Evolutionary conservation across 53 echinoderm and acorn worm genomes (phyloP).

Genomic region (Actinopyga echinites): DNA sequence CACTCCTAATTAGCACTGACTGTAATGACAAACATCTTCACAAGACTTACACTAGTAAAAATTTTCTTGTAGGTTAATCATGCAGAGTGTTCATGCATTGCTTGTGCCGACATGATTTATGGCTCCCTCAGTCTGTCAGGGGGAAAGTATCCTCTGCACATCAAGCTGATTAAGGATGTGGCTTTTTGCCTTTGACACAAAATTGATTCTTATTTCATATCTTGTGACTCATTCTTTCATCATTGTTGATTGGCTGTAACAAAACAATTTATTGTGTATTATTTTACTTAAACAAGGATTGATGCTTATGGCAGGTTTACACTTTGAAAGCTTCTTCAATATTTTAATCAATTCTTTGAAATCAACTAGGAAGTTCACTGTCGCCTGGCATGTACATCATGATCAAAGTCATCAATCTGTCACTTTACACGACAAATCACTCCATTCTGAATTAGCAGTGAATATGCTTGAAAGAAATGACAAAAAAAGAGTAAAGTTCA

Average conservation of each 20-base stretch:
- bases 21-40: neutral
- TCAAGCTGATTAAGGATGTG: too few species aligned
- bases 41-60: neutral
- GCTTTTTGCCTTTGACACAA: neutral
- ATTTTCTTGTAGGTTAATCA: neutral
- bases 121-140: neutral
- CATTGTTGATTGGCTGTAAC: constrained; percentile 19
- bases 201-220: constrained; percentile 32
- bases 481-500: neutral
- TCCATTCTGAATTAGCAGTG: neutral
- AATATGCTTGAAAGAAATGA: neutral
- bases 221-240: constrained; percentile 34
- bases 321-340: neutral
- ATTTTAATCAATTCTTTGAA: neutral
- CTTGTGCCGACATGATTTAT: constrained; percentile 1
- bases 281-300: constrained; percentile 19
- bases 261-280: constrained; percentile 2
- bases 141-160: neutral
- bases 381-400: neutral
- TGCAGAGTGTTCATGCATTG: constrained; percentile 17
- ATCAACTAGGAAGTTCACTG: neutral
- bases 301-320: constrained; percentile 15
- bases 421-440: constrained; percentile 14
- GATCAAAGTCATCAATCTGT: constrained; percentile 26
- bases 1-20: constrained; percentile 13